Percentiles rank a stretch among this genome's conserved stretches.
These are phyloP conservation scores for Tolmerus cingulatus DNA, from an alignment of 2,888 invertebrate genomes.

Conservation along the genomic window DNA sequence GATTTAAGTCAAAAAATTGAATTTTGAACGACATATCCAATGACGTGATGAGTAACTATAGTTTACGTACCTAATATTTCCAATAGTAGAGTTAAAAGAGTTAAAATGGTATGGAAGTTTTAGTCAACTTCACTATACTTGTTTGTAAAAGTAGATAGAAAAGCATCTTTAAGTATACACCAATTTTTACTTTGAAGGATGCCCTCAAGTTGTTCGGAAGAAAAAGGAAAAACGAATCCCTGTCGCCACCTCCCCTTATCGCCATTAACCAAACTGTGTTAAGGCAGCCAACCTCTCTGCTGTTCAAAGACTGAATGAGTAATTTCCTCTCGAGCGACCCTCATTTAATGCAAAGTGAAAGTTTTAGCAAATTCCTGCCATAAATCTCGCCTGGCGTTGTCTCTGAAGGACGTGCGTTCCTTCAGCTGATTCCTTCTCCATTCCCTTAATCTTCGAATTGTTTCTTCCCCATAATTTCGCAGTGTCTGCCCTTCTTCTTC, in stretches of 20 bases:
- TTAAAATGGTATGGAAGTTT: background rate
- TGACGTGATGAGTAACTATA: too few relatives aligned
- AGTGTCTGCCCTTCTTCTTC: background rate
- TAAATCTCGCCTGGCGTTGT: constrained; percentile 14
- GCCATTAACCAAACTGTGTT: background rate
- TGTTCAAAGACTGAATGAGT: background rate
- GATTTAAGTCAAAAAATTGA: too few relatives aligned
- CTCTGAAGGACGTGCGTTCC: background rate
- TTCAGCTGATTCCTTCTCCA: background rate
- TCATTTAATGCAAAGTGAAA: constrained; percentile 29
- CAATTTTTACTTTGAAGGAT: background rate
- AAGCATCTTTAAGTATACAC: background rate
- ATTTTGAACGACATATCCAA: too few relatives aligned
- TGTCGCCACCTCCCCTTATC: background rate
- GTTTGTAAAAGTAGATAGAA: background rate
- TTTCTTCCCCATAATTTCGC: background rate
- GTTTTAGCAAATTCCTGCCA: constrained; percentile 22
- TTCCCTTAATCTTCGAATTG: background rate
- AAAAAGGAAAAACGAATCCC: background rate
- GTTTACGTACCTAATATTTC: too few relatives aligned
- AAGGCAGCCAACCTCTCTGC: background rate
- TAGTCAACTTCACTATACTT: background rate
- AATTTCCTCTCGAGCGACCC: background rate
- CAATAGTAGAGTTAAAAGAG: background rate
- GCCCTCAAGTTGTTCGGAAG: background rate